These are phyloP conservation scores for Dendroctonus ponderosae DNA, from an alignment of 1,140 invertebrate species.

Conservation along the genomic window DNA sequence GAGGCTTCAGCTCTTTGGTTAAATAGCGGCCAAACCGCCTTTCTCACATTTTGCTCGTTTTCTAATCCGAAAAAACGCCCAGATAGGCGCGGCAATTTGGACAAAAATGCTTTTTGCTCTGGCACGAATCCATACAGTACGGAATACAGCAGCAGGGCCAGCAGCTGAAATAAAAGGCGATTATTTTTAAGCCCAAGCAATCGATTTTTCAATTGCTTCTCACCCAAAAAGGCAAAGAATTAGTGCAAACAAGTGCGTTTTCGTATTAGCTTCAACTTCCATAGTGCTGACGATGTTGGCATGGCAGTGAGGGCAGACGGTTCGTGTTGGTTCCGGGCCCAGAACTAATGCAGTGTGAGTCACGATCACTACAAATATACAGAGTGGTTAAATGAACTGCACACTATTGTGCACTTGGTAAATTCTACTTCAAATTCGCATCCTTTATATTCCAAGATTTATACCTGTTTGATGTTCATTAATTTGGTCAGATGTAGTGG, in stretches of 20 bases:
- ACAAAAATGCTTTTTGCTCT: slow-evolving; percentile 65
- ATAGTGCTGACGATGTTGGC: slow-evolving; percentile 53
- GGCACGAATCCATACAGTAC: slow-evolving; percentile 65
- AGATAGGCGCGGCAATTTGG: slow-evolving; percentile 63
- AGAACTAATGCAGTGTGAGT: slow-evolving; percentile 34
- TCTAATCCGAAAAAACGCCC: slow-evolving; percentile 54
- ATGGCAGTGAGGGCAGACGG: slow-evolving; percentile 59
- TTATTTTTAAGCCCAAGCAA: neutral
- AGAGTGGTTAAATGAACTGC: neutral
- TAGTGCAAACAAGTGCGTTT: slow-evolving; percentile 62
- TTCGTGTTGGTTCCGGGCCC: slow-evolving; percentile 51
- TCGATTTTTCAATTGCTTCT: slow-evolving; percentile 37
- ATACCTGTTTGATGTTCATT: slow-evolving; percentile 6
- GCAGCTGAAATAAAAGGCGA: slow-evolving; percentile 53
- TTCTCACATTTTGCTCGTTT: neutral
- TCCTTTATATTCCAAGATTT: neutral
- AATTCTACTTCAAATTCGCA: neutral
- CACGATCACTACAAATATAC: slow-evolving; percentile 23
- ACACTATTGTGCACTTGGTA: neutral
- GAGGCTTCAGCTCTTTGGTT: no score
- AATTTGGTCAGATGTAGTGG: neutral
- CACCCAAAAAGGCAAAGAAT: slow-evolving; percentile 60
- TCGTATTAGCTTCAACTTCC: slow-evolving; percentile 54
- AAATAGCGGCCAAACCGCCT: no score
- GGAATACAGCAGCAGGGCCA: slow-evolving; percentile 64